Conservation (phyloP, 2,113 vertebrate genomes). For the Leucopternis melanops region DNA sequence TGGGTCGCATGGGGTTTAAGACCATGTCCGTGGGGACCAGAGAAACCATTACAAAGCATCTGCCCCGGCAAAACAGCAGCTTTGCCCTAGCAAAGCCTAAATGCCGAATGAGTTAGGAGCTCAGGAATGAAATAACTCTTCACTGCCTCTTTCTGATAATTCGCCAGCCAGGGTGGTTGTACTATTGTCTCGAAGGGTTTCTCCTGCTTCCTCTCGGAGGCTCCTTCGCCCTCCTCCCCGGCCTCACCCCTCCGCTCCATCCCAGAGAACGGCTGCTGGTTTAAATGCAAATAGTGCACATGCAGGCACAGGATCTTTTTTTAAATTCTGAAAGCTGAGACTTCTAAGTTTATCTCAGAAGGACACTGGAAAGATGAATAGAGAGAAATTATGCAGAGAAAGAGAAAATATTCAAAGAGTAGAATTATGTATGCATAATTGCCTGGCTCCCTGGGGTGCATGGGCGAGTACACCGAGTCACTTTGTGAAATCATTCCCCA, state of each 20-base stretch:
- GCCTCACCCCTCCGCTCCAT: not conserved
- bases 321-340: conserved; percentile 54
- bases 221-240: not conserved
- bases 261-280: not conserved
- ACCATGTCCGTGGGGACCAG: not conserved
- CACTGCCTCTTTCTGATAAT: not conserved
- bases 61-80: not conserved
- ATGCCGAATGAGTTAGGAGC: not conserved
- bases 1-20: not conserved
- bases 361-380: conserved; percentile 65
- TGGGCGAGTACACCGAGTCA: conserved; percentile 64
- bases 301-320: conserved; percentile 40
- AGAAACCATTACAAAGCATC: not conserved
- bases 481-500: conserved; percentile 67
- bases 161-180: not conserved
- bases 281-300: conserved; percentile 51
- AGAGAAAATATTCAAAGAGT: conserved; percentile 68
- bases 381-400: conserved; percentile 65
- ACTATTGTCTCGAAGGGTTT: not conserved
- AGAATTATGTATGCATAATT: conserved; percentile 69
- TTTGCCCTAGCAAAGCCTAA: not conserved
- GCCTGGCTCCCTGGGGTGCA: conserved; percentile 63
- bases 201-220: not conserved
- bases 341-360: conserved; percentile 68
- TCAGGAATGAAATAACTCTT: not conserved